Evolutionary conservation across 2,888 invertebrate species (phyloP).

Genomic region (Cheilosia scutellata): DNA sequence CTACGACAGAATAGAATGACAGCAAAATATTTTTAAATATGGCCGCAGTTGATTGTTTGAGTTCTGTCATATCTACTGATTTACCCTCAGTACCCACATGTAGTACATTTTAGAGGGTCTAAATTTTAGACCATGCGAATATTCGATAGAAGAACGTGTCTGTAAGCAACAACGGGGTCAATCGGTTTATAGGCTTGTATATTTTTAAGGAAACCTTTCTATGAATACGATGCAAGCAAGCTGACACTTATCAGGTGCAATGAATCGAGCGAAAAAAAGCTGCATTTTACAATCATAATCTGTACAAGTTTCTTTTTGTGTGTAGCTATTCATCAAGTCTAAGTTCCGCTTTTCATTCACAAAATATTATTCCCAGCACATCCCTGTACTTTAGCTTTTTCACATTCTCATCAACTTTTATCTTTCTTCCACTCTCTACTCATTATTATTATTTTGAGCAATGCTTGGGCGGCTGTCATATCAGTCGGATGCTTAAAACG

Average conservation of each 20-base stretch:
- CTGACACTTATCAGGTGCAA: not conserved
- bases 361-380: slow-evolving; percentile 44
- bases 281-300: not conserved
- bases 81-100: too few relatives aligned
- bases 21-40: too few relatives aligned
- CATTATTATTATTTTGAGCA: slow-evolving; percentile 38
- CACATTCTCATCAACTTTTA: slow-evolving; percentile 54
- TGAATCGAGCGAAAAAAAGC: not conserved
- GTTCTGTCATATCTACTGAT: too few relatives aligned
- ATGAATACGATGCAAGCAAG: too few relatives aligned
- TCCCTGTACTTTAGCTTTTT: slow-evolving; percentile 68
- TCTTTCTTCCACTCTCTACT: slow-evolving; percentile 7
- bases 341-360: slow-evolving; percentile 49
- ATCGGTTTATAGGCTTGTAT: too few relatives aligned
- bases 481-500: slow-evolving; percentile 65
- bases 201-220: too few relatives aligned
- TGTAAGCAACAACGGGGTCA: too few relatives aligned
- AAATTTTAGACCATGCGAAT: too few relatives aligned
- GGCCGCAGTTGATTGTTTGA: too few relatives aligned
- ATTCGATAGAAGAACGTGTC: too few relatives aligned
- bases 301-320: not conserved
- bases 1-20: too few relatives aligned
- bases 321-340: not conserved
- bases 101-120: too few relatives aligned
- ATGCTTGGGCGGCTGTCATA: slow-evolving; percentile 46